Evolutionary conservation across 1,140 invertebrate species (phyloP).

Genomic region (Euura saliciscinereae): DNA sequence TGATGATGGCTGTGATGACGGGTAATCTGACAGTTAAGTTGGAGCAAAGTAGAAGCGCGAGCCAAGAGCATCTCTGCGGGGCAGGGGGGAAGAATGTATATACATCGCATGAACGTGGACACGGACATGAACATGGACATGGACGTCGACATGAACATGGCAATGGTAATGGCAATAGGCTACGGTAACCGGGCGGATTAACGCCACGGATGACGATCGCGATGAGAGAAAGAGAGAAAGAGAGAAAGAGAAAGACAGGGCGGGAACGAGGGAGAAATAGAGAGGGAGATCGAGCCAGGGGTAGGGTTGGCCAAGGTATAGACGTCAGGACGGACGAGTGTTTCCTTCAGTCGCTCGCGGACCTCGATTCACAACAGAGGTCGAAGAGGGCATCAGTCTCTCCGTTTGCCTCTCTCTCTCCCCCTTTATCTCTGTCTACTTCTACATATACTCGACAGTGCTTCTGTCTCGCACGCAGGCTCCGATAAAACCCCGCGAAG

Average conservation of each 20-base stretch:
- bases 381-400: conserved; percentile 54
- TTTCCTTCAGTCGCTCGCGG: conserved; percentile 56
- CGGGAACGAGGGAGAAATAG: conserved; percentile 1
- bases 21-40: background rate
- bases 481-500: background rate
- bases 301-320: conserved; percentile 1
- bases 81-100: background rate
- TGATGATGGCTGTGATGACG: background rate
- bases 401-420: conserved; percentile 20
- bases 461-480: conserved; percentile 17
- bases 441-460: background rate
- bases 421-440: conserved; percentile 2
- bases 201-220: background rate
- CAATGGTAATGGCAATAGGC: background rate
- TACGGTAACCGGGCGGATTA: background rate
- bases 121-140: background rate
- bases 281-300: conserved; percentile 4
- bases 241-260: background rate
- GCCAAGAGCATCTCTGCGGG: background rate
- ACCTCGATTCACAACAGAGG: conserved; percentile 61
- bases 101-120: background rate
- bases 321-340: background rate
- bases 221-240: background rate
- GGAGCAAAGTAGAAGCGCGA: background rate
- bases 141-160: background rate